Evolutionary conservation across 2,113 vertebrate species (phyloP).

Genomic region (Notechis scutatus): DNA sequence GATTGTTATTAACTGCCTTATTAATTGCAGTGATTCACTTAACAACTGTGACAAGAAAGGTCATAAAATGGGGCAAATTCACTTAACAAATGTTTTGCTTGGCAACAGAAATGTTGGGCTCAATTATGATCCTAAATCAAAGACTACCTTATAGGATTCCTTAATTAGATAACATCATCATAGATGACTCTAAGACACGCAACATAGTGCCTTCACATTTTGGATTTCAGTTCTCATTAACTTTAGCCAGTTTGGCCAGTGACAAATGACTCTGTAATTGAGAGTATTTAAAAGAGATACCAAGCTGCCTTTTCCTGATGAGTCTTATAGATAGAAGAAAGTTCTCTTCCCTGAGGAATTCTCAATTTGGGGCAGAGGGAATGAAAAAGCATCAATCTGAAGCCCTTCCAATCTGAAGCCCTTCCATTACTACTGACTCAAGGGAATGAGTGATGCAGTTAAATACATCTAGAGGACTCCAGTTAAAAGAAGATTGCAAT

Average conservation of each 20-base stretch:
- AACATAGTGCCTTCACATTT: not conserved
- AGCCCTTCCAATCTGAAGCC: not conserved
- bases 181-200: not conserved
- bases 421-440: not conserved
- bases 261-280: not conserved
- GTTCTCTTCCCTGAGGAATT: not conserved
- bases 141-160: not conserved
- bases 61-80: not conserved
- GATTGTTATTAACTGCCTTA: not conserved
- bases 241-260: not conserved
- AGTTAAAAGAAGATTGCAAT: not conserved
- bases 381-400: not conserved
- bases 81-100: not conserved
- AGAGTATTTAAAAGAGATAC: not conserved
- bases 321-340: not conserved
- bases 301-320: not conserved
- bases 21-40: not conserved
- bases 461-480: not conserved
- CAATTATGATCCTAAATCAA: not conserved
- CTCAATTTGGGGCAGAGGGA: not conserved
- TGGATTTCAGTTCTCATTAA: not conserved
- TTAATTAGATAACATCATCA: not conserved
- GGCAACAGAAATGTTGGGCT: not conserved
- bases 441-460: not conserved
- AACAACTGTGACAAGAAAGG: not conserved